Evolutionary conservation across 2,888 invertebrate species (phyloP).

Genomic region (Dicroscelio sp.): DNA sequence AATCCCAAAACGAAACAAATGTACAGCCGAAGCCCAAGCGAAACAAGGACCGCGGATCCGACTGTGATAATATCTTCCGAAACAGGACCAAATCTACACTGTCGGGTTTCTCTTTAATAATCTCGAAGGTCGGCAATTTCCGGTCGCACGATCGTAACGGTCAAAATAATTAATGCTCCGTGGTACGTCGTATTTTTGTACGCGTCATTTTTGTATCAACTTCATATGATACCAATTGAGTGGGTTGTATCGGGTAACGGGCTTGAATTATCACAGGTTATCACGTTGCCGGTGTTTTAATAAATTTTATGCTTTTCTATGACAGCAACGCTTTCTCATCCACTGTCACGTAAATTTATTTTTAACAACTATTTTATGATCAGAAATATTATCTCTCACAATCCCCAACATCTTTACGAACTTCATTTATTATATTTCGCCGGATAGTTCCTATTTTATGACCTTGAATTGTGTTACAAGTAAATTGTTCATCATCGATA

Average conservation of each 20-base stretch:
- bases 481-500: not conserved
- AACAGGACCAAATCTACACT: constrained; percentile 82
- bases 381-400: constrained; percentile 72
- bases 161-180: constrained; percentile 86
- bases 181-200: constrained; percentile 63
- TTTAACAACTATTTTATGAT: constrained; percentile 70
- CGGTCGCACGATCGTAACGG: constrained; percentile 87
- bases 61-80: constrained; percentile 78
- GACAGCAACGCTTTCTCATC: constrained; percentile 73
- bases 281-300: constrained; percentile 61
- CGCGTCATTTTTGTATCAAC: constrained; percentile 84
- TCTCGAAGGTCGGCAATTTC: constrained; percentile 84
- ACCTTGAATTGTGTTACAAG: not conserved
- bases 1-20: constrained; percentile 56
- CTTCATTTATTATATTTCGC: constrained; percentile 67
- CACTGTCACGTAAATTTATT: constrained; percentile 70
- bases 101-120: constrained; percentile 82
- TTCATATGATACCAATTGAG: constrained; percentile 82
- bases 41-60: constrained; percentile 50
- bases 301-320: constrained; percentile 76
- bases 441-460: constrained; percentile 18
- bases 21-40: constrained; percentile 44
- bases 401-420: constrained; percentile 59
- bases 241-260: constrained; percentile 69
- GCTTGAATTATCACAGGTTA: constrained; percentile 81